phyloP scores from a whole-genome alignment of 2,888 invertebrate species.

The Chironomus tentans region DNA sequence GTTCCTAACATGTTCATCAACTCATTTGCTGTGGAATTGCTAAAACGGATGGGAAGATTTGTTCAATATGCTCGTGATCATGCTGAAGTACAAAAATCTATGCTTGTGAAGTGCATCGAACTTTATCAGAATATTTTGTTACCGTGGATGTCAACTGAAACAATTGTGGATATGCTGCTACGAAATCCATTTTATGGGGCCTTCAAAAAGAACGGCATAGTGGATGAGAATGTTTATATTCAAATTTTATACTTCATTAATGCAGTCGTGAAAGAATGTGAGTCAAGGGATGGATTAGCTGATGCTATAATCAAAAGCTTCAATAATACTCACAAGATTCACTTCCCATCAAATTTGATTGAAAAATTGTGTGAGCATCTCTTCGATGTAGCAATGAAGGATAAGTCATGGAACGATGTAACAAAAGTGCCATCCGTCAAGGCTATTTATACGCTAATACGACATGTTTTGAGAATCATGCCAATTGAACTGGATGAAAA shows the following conservation, averaged over 20 bases:
- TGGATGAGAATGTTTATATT: not conserved
- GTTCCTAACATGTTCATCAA: not conserved
- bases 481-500: not conserved
- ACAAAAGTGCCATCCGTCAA: not conserved
- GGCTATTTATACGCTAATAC: not conserved
- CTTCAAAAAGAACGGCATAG: not conserved
- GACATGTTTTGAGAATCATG: not conserved
- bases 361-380: not conserved
- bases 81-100: not conserved
- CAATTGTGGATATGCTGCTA: not conserved
- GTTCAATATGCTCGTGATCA: not conserved
- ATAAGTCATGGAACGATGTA: not conserved
- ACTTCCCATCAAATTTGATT: not conserved
- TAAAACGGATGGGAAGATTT: not conserved
- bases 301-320: not conserved
- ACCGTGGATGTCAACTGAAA: not conserved
- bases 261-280: not conserved
- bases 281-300: not conserved
- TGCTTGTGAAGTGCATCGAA: not conserved
- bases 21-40: not conserved
- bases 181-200: not conserved
- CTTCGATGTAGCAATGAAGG: not conserved
- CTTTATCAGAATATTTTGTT: not conserved
- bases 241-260: not conserved
- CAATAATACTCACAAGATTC: not conserved